Evolutionary conservation across 2,888 invertebrate genomes (phyloP), one percentile per base, ranked within the genome.

Genomic region (Serrognathus titanus): DNA sequence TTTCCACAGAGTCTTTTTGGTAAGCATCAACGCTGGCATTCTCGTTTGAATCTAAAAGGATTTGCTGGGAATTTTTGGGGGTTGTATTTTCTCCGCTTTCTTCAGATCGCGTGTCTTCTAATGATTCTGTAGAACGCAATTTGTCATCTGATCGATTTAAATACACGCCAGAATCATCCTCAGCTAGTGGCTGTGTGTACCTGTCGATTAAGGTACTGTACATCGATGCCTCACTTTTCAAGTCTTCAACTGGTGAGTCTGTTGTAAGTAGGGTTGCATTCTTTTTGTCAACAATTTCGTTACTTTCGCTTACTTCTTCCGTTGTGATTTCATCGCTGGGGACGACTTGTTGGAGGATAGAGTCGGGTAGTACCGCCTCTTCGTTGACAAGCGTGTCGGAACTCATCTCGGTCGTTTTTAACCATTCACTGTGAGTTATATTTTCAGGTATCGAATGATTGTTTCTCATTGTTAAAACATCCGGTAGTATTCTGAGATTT

Each of bases 11-110:
- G 63, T 65, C 54, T 13, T 55, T 39, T 50, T 54, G 36, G 37
- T 51, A 46, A 58, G 62, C 48, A 62, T 74, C 73, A 24, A 76
- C 63, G 51, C 75, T 75, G 0, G 74, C 75, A 54, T 75, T 70
- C 64, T 75, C 75, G 46, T 65, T 68, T 1, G 71, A 66, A 9
- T 66, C 47, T 24, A 72, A 56, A 7, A 69, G 53, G 0, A 64
- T 63, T 36, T 69, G 67, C 57, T 53, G 52, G 58, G 65, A 13
- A 11, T 43, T 46, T 54, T 48, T 57, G 1, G 66, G 67, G 1
- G 75, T 75, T 8, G 73, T 72, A 36, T 59, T 58, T 64, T 76
- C 76, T 4, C 68, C 71, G 59, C 73, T 75, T 8, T 71, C 71
- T 50, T 45, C 49, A 8, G 59, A 59, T 16, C 50, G 55, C 0